Evolutionary conservation across 1,140 invertebrate species (phyloP), one percentile per base, ranked within the genome.

Genomic region (Hormaphis cornu): DNA sequence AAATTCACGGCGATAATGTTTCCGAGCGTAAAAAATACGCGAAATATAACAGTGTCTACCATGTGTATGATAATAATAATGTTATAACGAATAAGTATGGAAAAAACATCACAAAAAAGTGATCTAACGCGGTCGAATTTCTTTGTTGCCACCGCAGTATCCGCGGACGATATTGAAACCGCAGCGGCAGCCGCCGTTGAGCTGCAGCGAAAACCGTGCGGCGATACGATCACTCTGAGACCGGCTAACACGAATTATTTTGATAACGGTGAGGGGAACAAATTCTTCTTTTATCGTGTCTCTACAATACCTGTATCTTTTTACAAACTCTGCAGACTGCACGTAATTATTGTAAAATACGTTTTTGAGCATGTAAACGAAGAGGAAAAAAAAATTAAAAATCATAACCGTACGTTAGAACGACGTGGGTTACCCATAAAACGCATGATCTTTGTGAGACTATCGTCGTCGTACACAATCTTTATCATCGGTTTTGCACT

Each of bases 191-290:
- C 5, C n/a, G 26, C 7, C 37, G 18, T 22, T 20, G 61, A 48
- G 18, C 61, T 20, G 14, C 58, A 26, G n/a, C n/a, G n/a, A 46
- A 66, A 33, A 22, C 61, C 61, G 44, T 50, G 40, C 46, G 61
- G 50, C 7, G 22, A 4, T 50, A 30, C 46, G 24, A 35, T 66
- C 44, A 66, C 42, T 42, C 50, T 66, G 28, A 48, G 61, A 40
- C 20, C 54, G 28, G 24, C 28, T 66, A 66, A 66, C 14, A 22
- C 44, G 18, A 66, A 14, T 66, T n/a, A n/a, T n/a, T 28, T 33
- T 30, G 44, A 48, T 48, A 66, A 66, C 20, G 61, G 61, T 66
- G 61, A 66, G 61, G 61, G 61, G 61, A 66, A 66, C 16, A 40
- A 40, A 40, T 14, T 8, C 14, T 14, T 40, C 37, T 40, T 8